Conservation (phyloP, 1,140 invertebrate genomes). For the Apis cerana region DNA sequence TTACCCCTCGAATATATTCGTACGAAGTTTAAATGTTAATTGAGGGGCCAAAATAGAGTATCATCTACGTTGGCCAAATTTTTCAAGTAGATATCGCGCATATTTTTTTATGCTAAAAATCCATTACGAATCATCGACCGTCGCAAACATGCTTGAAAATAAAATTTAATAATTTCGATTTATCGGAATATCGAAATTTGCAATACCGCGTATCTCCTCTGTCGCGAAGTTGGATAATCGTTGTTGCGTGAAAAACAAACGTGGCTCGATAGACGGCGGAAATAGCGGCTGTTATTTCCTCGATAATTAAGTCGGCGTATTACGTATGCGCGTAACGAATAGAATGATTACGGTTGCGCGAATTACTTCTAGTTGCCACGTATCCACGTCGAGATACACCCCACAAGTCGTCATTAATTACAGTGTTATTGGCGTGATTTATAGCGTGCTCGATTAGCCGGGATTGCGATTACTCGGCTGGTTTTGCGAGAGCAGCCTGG, state of each 20-base stretch:
- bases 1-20: too few species aligned
- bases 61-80: too few species aligned
- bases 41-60: too few species aligned
- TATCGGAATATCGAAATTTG: too few species aligned
- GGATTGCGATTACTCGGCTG: conserved; percentile 52
- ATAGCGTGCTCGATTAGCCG: conserved; percentile 33
- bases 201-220: too few species aligned
- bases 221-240: neutral
- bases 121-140: too few species aligned
- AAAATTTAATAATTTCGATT: too few species aligned
- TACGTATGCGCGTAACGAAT: conserved; percentile 25
- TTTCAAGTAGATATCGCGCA: too few species aligned
- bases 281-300: neutral
- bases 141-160: too few species aligned
- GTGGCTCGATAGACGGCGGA: neutral
- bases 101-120: too few species aligned
- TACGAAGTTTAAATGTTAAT: too few species aligned
- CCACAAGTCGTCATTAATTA: conserved; percentile 47
- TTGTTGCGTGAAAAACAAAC: neutral
- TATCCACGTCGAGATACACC: neutral
- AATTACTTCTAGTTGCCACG: conserved; percentile 23
- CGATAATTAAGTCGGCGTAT: conserved; percentile 31
- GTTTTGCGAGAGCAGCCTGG: neutral
- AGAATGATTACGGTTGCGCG: conserved; percentile 2
- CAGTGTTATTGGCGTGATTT: conserved; percentile 42